These are phyloP conservation scores for Limenitis camilla DNA, from an alignment of 2,888 invertebrate species.

Conservation along the genomic window DNA sequence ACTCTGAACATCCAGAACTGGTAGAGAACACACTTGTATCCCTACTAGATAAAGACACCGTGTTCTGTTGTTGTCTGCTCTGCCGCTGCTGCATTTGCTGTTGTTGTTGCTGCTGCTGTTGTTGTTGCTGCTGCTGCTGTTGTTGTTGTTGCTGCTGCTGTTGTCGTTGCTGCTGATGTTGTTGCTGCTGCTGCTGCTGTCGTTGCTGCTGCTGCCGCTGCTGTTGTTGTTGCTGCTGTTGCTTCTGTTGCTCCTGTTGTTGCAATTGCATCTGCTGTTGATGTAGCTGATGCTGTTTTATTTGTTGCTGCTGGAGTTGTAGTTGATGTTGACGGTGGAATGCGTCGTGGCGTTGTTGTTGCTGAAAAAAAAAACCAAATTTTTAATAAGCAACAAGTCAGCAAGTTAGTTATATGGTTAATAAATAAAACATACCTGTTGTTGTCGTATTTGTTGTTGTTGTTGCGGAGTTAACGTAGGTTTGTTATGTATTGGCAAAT, in stretches of 20 bases:
- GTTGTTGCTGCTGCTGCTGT: constrained; percentile 30
- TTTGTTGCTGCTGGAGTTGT: constrained; percentile 29
- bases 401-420: constrained; percentile 20
- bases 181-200: constrained; percentile 25
- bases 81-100: constrained; percentile 29
- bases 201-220: constrained; percentile 26
- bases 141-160: constrained; percentile 29
- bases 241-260: constrained; percentile 27
- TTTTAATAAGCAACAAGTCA: background rate
- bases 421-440: constrained; percentile 19
- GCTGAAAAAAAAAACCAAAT: constrained; percentile 17
- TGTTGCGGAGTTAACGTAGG: constrained; percentile 45
- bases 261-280: constrained; percentile 31
- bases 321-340: constrained; percentile 43
- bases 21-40: constrained; percentile 67
- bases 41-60: constrained; percentile 56
- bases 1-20: constrained; percentile 65
- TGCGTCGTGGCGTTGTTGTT: constrained; percentile 32
- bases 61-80: constrained; percentile 27
- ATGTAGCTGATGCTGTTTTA: constrained; percentile 27
- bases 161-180: constrained; percentile 30
- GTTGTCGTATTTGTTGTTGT: constrained; percentile 31
- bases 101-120: background rate
- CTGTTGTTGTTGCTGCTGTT: constrained; percentile 32
- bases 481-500: constrained; percentile 63